phyloP scores from a whole-genome alignment of 2,113 vertebrate genomes.

The Poecile atricapillus region DNA sequence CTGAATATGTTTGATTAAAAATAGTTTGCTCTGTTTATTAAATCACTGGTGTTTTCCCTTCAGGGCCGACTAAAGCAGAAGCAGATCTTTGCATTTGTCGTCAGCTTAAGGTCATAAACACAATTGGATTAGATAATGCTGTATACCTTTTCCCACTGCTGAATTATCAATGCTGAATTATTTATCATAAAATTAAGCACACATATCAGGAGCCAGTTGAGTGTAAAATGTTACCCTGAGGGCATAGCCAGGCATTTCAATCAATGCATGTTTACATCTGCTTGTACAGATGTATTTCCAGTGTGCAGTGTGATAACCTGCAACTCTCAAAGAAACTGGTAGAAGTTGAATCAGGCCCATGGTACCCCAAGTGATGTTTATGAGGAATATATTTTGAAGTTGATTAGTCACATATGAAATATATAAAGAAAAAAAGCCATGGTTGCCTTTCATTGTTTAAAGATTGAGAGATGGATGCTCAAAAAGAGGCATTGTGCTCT shows the following conservation, averaged over 20 bases:
- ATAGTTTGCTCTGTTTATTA: constrained; percentile 17
- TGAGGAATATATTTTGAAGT: background rate
- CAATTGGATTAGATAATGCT: background rate
- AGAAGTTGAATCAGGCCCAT: background rate
- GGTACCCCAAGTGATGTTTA: background rate
- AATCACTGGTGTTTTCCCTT: constrained; percentile 3
- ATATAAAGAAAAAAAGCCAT: background rate
- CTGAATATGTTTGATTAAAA: constrained; percentile 6
- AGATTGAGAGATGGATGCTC: background rate
- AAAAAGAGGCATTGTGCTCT: background rate
- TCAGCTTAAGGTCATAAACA: background rate
- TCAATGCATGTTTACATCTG: background rate
- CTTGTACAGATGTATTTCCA: background rate
- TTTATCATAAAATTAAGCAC: constrained; percentile 1
- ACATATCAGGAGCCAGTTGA: background rate
- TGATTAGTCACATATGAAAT: accelerated
- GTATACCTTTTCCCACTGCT: background rate
- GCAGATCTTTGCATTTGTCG: background rate
- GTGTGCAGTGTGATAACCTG: background rate
- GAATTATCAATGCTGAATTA: background rate
- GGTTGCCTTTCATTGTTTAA: background rate
- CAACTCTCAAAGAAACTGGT: background rate
- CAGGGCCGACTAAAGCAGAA: background rate
- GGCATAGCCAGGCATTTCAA: background rate
- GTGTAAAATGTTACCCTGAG: background rate